Conservation (phyloP, 2,888 invertebrate species). For the Microctonus brassicae region DNA sequence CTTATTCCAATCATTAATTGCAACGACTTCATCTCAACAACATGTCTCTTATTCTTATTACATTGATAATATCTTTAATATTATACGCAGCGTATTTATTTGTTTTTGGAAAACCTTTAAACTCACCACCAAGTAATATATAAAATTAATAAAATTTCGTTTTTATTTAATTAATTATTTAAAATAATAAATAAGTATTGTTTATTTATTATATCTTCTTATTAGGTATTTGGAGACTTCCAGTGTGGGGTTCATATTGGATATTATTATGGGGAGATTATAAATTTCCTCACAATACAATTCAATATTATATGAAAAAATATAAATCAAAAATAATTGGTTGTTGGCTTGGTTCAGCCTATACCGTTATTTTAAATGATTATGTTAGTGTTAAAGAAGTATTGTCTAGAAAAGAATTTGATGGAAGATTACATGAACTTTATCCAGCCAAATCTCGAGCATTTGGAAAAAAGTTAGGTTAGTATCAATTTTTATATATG, state of each 20-base stretch:
- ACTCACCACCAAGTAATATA: slow-evolving; percentile 75
- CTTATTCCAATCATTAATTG: slow-evolving; percentile 2
- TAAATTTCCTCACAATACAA: slow-evolving; percentile 71
- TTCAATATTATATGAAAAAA: slow-evolving; percentile 71
- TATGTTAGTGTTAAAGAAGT: slow-evolving; percentile 73
- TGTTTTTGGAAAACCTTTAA: slow-evolving; percentile 61
- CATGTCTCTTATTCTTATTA: slow-evolving; percentile 39
- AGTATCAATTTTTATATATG: slow-evolving; percentile 43
- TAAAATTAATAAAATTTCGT: slow-evolving; percentile 10
- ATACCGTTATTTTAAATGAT: slow-evolving; percentile 72
- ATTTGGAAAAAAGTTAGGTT: slow-evolving; percentile 73
- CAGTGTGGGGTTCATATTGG: slow-evolving; percentile 76
- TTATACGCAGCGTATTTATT: slow-evolving; percentile 48
- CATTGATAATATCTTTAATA: slow-evolving; percentile 28
- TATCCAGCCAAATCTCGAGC: slow-evolving; percentile 72
- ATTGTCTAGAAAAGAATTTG: slow-evolving; percentile 74
- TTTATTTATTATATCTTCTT: slow-evolving; percentile 23
- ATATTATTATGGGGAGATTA: slow-evolving; percentile 72
- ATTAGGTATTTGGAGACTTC: slow-evolving; percentile 75
- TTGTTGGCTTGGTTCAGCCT: slow-evolving; percentile 71
- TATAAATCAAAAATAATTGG: slow-evolving; percentile 77
- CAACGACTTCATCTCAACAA: not conserved
- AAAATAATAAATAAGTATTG: not conserved
- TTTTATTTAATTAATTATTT: not conserved
- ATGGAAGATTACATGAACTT: slow-evolving; percentile 73